Percentiles rank a stretch among this genome's conserved stretches.
phyloP scores from a whole-genome alignment of 2,888 invertebrate genomes.

The Archips crataeganus region DNA sequence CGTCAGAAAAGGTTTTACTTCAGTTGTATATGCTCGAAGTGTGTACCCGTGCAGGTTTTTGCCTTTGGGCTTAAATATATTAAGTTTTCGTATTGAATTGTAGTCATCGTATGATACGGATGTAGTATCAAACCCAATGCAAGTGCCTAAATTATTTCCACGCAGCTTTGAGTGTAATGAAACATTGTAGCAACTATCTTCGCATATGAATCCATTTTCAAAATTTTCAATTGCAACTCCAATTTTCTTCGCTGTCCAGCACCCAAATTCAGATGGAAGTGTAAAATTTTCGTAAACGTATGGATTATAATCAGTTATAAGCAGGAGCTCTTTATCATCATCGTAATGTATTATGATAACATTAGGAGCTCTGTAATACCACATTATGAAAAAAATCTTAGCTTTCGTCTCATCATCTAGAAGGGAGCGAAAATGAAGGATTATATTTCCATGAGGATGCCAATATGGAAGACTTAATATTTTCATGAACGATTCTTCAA shows the following conservation, averaged over 20 bases:
- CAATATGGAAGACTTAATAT: slow-evolving; percentile 60
- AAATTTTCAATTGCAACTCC: slow-evolving; percentile 60
- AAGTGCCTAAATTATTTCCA: slow-evolving; percentile 65
- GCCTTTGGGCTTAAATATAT: slow-evolving; percentile 65
- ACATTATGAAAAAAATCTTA: slow-evolving; percentile 66
- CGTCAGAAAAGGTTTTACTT: slow-evolving; percentile 63
- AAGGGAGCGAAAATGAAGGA: slow-evolving; percentile 61
- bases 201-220: slow-evolving; percentile 62
- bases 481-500: slow-evolving; percentile 63
- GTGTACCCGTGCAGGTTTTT: slow-evolving; percentile 67
- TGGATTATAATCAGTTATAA: slow-evolving; percentile 62
- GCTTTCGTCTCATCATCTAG: slow-evolving; percentile 52
- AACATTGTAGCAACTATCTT: slow-evolving; percentile 63
- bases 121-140: slow-evolving; percentile 62
- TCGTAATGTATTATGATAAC: slow-evolving; percentile 62
- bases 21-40: slow-evolving; percentile 57
- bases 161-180: slow-evolving; percentile 60
- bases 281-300: slow-evolving; percentile 58
- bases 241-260: slow-evolving; percentile 64
- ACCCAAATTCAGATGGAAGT: slow-evolving; percentile 60
- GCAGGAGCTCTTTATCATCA: slow-evolving; percentile 50
- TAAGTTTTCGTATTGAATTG: slow-evolving; percentile 44
- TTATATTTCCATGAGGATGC: slow-evolving; percentile 66
- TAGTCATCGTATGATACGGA: slow-evolving; percentile 51
- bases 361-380: slow-evolving; percentile 68